A percentile compares a stretch with the other conserved stretches of the same genome.
phyloP scores from a whole-genome alignment of 2,113 vertebrate species.

The Odocoileus virginianus region DNA sequence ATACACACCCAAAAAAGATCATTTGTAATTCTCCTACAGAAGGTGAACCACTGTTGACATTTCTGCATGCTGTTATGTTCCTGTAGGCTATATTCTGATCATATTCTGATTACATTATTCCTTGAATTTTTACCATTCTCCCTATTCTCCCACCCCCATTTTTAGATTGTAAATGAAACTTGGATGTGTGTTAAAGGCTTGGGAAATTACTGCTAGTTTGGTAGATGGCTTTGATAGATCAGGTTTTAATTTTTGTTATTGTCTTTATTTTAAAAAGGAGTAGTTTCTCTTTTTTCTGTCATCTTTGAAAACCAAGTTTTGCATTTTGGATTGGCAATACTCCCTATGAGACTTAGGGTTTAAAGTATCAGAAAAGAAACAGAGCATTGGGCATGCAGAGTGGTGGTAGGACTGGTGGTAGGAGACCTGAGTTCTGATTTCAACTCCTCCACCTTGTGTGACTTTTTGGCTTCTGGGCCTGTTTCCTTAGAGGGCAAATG shows the following conservation, averaged over 20 bases:
- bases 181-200: neutral
- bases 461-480: neutral
- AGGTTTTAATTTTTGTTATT: slow-evolving; percentile 1
- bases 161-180: neutral
- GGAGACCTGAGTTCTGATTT: neutral
- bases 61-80: neutral
- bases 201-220: neutral
- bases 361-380: neutral
- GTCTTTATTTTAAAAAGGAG: neutral
- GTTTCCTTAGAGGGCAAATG: neutral
- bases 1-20: neutral
- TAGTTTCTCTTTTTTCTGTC: neutral
- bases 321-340: neutral
- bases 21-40: neutral
- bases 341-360: neutral
- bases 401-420: neutral
- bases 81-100: neutral
- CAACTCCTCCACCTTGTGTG: neutral
- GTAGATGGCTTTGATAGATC: neutral
- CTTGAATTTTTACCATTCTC: neutral
- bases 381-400: neutral
- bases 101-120: neutral
- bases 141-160: neutral
- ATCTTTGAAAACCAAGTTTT: neutral
- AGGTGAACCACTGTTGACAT: neutral